A percentile compares a stretch with the other conserved stretches of the same genome.
Evolutionary conservation across 2,113 vertebrate species (phyloP).

Genomic region (Meriones unguiculatus): DNA sequence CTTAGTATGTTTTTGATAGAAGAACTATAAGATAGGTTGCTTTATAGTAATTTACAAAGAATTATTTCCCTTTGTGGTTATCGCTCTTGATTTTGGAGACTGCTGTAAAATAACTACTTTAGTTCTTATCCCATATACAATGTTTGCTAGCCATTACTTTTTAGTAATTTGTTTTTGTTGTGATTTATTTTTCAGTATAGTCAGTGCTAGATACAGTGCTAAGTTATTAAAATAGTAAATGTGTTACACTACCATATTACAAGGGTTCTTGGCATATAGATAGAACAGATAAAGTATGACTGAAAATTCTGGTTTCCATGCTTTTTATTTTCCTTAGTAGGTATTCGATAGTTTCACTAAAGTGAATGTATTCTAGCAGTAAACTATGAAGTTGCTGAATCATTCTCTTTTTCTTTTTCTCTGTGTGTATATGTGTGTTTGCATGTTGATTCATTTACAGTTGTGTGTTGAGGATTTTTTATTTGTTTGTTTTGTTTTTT

Average conservation of each 20-base stretch:
- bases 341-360: slow-evolving; percentile 5
- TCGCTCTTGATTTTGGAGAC: background rate
- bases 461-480: no score
- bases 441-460: background rate
- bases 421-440: background rate
- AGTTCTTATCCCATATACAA: background rate
- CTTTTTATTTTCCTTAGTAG: background rate
- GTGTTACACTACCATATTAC: background rate
- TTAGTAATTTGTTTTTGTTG: background rate
- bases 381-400: background rate
- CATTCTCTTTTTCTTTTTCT: background rate
- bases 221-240: slow-evolving; percentile 25
- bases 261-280: background rate
- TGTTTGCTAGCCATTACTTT: slow-evolving; percentile 39
- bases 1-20: background rate
- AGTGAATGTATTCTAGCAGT: slow-evolving; percentile 21
- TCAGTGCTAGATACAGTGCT: background rate
- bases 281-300: slow-evolving; percentile 13
- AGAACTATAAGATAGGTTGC: slow-evolving; percentile 1
- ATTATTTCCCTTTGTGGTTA: slow-evolving; percentile 27
- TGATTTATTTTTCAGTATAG: background rate
- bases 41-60: background rate
- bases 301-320: background rate
- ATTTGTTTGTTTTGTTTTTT: no score
- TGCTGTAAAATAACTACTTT: slow-evolving; percentile 25